Conservation (phyloP, 2,113 vertebrate genomes). For the Microcebus lehilahytsara region DNA sequence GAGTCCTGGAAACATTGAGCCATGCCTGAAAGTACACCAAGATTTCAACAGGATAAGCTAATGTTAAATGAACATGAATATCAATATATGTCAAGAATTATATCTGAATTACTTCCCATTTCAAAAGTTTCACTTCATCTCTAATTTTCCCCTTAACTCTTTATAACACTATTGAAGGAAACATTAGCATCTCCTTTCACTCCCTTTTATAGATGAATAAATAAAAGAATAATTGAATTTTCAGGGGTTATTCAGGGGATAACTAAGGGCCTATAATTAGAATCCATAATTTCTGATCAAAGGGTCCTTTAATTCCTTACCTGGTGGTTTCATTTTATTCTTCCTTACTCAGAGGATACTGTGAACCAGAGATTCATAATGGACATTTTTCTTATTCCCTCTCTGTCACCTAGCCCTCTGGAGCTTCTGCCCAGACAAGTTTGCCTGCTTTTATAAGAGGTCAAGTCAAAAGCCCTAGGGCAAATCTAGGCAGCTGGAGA, state of each 20-base stretch:
- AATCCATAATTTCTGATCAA: conserved; percentile 39
- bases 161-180: conserved; percentile 42
- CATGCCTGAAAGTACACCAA: conserved; percentile 28
- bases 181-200: conserved; percentile 22
- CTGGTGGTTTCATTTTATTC: neutral
- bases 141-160: conserved; percentile 34
- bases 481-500: neutral
- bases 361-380: neutral
- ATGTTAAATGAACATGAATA: conserved; percentile 4
- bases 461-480: neutral
- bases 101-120: neutral
- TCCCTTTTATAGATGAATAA: conserved; percentile 44
- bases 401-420: neutral
- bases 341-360: neutral
- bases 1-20: conserved; percentile 20
- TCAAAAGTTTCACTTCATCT: conserved; percentile 45
- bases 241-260: neutral
- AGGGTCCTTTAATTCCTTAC: neutral
- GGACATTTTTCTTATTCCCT: neutral
- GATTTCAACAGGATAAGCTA: neutral
- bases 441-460: neutral
- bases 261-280: conserved; percentile 33
- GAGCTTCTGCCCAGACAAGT: neutral
- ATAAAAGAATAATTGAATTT: conserved; percentile 68
- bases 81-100: neutral